phyloP scores from a whole-genome alignment of 2,888 invertebrate genomes.

The Pristionchus maxplancki region DNA sequence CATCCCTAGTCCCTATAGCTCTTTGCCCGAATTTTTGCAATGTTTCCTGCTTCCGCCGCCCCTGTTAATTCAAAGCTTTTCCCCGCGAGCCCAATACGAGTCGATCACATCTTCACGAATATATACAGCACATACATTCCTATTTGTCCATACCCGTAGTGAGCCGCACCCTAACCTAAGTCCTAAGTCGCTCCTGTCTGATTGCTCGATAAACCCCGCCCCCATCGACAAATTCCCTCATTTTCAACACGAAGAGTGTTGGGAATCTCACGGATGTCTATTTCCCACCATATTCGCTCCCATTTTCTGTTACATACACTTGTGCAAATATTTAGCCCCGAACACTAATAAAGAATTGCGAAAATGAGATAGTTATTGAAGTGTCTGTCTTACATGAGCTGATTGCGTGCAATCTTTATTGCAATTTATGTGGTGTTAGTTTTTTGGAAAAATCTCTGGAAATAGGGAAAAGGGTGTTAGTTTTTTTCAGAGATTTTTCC shows the following conservation, averaged over 20 bases:
- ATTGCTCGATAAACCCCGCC: neutral
- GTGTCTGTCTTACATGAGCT: too few relatives aligned
- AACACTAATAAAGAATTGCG: slow-evolving; percentile 1
- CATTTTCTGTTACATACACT: neutral
- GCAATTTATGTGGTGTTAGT: too few relatives aligned
- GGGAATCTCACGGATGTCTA: neutral
- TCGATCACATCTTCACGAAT: neutral
- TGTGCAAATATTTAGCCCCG: slow-evolving; percentile 27
- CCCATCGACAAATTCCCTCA: neutral
- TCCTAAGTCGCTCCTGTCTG: neutral
- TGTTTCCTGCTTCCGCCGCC: neutral
- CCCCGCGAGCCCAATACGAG: slow-evolving; percentile 22
- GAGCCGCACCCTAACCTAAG: neutral
- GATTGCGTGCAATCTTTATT: too few relatives aligned
- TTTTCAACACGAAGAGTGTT: neutral
- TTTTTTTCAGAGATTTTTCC: too few relatives aligned
- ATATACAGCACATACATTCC: neutral
- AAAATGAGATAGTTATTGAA: neutral
- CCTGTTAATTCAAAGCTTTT: slow-evolving; percentile 24
- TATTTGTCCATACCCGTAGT: neutral
- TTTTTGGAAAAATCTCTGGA: too few relatives aligned
- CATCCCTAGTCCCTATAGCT: neutral
- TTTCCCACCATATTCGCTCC: neutral
- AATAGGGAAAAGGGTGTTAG: too few relatives aligned
- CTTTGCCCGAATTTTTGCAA: neutral